These are phyloP conservation scores for Gortyna flavago DNA, from an alignment of 2,888 invertebrate genomes.

Conservation along the genomic window DNA sequence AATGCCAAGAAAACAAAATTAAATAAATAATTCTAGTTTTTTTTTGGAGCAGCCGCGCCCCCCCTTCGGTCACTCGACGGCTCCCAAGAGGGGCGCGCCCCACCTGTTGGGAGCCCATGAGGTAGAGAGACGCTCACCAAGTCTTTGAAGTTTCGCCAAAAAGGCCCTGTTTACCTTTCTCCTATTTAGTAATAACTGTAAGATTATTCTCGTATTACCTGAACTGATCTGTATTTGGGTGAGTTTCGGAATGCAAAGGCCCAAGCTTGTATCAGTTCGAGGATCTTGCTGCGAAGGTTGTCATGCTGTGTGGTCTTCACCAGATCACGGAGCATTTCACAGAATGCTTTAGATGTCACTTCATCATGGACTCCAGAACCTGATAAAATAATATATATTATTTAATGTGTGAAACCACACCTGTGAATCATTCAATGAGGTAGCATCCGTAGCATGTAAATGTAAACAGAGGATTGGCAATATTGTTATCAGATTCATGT, in stretches of 20 bases:
- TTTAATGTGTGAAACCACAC: neutral
- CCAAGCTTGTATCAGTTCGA: constrained; percentile 99
- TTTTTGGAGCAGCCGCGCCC: no score
- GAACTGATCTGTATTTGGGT: constrained; percentile 96
- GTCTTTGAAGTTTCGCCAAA: neutral
- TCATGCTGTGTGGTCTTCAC: constrained; percentile 96
- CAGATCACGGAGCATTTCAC: constrained; percentile 97
- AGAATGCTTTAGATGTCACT: constrained; percentile 96
- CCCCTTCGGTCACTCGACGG: neutral
- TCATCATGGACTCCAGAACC: constrained; percentile 96
- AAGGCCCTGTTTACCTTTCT: neutral
- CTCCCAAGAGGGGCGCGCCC: neutral
- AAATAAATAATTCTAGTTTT: neutral
- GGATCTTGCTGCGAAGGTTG: constrained; percentile 94
- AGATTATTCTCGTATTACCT: constrained; percentile 88
- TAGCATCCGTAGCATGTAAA: neutral
- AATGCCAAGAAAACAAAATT: neutral
- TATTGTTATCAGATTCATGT: neutral
- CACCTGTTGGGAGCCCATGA: neutral
- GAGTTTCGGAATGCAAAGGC: constrained; percentile 98
- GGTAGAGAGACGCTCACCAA: neutral
- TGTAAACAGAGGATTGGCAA: neutral
- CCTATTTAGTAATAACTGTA: neutral
- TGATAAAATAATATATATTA: constrained; percentile 63
- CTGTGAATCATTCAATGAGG: neutral